These are phyloP conservation scores for Aphelinus certus DNA, from an alignment of 1,140 invertebrate genomes.

Conservation along the genomic window DNA sequence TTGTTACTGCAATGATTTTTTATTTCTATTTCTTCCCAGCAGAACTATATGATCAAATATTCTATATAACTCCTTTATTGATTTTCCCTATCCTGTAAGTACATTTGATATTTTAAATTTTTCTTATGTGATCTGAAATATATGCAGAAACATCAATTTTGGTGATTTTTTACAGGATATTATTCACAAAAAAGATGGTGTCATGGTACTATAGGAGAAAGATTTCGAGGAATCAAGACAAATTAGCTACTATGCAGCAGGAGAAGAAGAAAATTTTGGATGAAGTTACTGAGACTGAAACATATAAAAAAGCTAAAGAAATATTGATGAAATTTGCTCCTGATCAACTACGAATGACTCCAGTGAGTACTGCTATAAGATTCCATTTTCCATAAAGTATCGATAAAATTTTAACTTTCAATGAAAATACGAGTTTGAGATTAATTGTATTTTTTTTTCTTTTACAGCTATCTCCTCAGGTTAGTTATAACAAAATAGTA, in stretches of 20 bases:
- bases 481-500: slow-evolving; percentile 33
- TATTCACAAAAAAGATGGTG: slow-evolving; percentile 79
- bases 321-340: slow-evolving; percentile 90
- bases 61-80: slow-evolving; percentile 78
- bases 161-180: slow-evolving; percentile 73
- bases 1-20: slow-evolving; percentile 77
- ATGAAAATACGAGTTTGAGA: slow-evolving; percentile 1
- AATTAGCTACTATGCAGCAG: slow-evolving; percentile 76
- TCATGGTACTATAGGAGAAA: slow-evolving; percentile 90
- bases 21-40: slow-evolving; percentile 83
- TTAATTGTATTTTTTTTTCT: slow-evolving; percentile 33
- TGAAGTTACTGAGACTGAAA: slow-evolving; percentile 96
- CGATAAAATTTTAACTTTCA: too few species aligned
- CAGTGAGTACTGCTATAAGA: slow-evolving; percentile 45
- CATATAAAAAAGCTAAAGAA: slow-evolving; percentile 95
- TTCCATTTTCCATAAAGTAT: slow-evolving; percentile 2
- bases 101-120: slow-evolving; percentile 38
- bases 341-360: slow-evolving; percentile 67
- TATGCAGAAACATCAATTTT: slow-evolving; percentile 1
- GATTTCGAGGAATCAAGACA: slow-evolving; percentile 81
- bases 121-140: too few species aligned
- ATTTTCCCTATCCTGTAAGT: slow-evolving; percentile 85
- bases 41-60: slow-evolving; percentile 73
- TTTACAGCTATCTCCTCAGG: slow-evolving; percentile 52
- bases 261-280: slow-evolving; percentile 92